These are phyloP conservation scores for Atractosteus spatula DNA, from an alignment of 2,113 vertebrate genomes.

Conservation along the genomic window DNA sequence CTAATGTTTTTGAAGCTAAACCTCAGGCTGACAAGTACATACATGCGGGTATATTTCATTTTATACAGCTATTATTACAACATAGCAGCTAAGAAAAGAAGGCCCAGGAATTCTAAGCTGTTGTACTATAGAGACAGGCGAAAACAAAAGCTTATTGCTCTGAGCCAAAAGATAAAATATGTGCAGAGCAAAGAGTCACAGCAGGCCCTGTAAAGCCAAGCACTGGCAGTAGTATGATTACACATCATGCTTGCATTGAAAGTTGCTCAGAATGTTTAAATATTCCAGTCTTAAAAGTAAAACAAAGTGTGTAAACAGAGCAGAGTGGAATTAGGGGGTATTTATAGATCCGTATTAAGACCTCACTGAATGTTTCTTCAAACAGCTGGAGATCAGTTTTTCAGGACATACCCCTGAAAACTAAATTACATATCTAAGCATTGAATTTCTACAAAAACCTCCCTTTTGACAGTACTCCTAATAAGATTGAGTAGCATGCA, in stretches of 20 bases:
- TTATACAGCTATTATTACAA: neutral
- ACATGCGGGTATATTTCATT: neutral
- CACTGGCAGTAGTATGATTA: neutral
- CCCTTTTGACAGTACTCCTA: too few species aligned
- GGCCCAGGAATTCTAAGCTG: constrained; percentile 35
- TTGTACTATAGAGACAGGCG: constrained; percentile 22
- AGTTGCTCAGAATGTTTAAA: too few species aligned
- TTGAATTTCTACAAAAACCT: too few species aligned
- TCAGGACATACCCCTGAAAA: too few species aligned
- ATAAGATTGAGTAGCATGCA: too few species aligned
- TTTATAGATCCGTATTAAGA: too few species aligned
- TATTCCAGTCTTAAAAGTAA: too few species aligned
- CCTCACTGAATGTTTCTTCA: too few species aligned
- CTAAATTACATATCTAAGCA: too few species aligned
- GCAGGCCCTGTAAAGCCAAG: neutral
- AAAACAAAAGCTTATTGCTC: constrained; percentile 9
- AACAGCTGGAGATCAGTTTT: too few species aligned
- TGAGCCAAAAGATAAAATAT: neutral
- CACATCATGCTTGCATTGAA: neutral
- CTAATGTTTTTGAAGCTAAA: neutral
- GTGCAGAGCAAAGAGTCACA: neutral
- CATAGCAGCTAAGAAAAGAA: neutral
- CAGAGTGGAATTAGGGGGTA: too few species aligned
- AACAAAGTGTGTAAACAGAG: too few species aligned
- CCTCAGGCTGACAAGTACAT: neutral